Base-by-base conservation (phyloP, 92 coral and sea anemone genomes). In the Parazoanthus darwini region DNA sequence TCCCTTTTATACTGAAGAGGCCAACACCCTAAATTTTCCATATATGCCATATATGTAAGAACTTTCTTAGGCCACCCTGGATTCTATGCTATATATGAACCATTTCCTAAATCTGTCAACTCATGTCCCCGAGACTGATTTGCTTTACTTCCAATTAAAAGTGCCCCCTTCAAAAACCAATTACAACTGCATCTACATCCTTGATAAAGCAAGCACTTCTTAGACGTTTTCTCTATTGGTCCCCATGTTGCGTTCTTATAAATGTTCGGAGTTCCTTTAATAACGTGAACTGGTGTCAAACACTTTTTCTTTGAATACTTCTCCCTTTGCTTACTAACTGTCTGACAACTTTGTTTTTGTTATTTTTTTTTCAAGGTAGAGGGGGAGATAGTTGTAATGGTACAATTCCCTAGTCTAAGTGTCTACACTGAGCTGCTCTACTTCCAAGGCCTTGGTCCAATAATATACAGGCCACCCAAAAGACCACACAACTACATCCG, bases 131-230 rank as follows among this genome's bases (percentile, higher is more conserved):
- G 22, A 56, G 65, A 56, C 2, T 11, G 16, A 56, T 56, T 10
- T 56, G 16, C 65, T 15, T 56, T 56, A 56, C 65, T 56, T 56
- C 22, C 22, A 56, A 13, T 15, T 9, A 13, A 8, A 2, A 13
- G 14, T 15, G 14, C 58, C 58, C 16, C 15, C 58, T 11, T 51
- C 13, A 8, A 51, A 51, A 51, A 51, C 3, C 43, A 20, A 9
- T 42, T 46, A 18, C 44, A 74, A 74, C 44, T 78, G 33, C 33
- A 29, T 29, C 33, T 29, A 79, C 65, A 48, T 35, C 82, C 22
- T 79, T 79, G 82, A 79, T 79, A 79, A 79, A 86, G 92, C 92
- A 90, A 90, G 92, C 79, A 90, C 92, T 90, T 86, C 89, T 70
- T 23, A 65, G 58, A 46, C 58, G 48, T 88, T 63, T 59, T 70